phyloP scores from a whole-genome alignment of 2,888 invertebrate species.

The Tenthredo mesomela region DNA sequence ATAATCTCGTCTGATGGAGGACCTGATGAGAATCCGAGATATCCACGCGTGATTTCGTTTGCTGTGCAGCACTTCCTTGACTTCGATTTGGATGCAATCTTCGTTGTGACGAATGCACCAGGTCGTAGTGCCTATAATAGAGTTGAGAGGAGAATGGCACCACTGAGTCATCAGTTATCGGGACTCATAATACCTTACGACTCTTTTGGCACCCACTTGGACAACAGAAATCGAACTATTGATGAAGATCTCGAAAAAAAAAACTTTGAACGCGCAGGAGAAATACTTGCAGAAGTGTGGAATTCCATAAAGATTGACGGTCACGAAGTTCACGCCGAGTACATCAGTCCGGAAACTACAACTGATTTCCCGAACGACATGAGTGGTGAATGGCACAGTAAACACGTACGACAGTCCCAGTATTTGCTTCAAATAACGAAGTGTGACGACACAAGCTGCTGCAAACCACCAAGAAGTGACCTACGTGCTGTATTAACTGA shows the following conservation, averaged over 20 bases:
- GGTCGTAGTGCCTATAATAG: conserved; percentile 69
- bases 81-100: conserved; percentile 64
- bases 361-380: conserved; percentile 54
- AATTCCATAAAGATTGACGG: conserved; percentile 65
- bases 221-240: conserved; percentile 63
- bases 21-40: conserved; percentile 64
- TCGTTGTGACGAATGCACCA: conserved; percentile 65
- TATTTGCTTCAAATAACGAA: conserved; percentile 63
- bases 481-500: conserved; percentile 35
- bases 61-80: conserved; percentile 63
- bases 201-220: conserved; percentile 67
- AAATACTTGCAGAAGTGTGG: conserved; percentile 71
- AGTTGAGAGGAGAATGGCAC: conserved; percentile 70
- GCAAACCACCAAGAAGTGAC: conserved; percentile 56
- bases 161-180: conserved; percentile 64
- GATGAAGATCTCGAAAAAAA: conserved; percentile 68
- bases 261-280: conserved; percentile 71
- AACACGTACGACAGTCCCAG: conserved; percentile 63
- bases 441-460: conserved; percentile 59
- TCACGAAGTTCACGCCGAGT: conserved; percentile 58
- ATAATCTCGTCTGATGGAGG: conserved; percentile 62
- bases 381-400: conserved; percentile 60
- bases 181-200: conserved; percentile 68
- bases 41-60: conserved; percentile 61
- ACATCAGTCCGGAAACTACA: conserved; percentile 48